Evolutionary conservation across 1,140 invertebrate genomes (phyloP).

Genomic region (Lordiphosa mommai): DNA sequence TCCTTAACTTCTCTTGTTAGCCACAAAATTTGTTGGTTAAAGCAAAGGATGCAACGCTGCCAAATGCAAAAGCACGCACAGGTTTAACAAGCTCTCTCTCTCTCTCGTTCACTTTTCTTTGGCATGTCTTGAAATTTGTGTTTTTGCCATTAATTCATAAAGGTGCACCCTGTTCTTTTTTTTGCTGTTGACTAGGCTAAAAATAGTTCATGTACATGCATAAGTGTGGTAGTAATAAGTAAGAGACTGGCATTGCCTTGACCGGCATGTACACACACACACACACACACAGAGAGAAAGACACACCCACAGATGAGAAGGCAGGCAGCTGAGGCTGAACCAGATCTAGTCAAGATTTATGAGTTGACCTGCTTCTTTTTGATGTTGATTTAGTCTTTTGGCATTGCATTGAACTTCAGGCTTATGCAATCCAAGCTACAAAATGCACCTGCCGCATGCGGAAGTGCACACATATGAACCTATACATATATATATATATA

Average conservation of each 20-base stretch:
- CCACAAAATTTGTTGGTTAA: too few relatives aligned
- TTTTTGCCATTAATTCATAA: conserved; percentile 37
- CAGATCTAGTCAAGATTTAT: conserved; percentile 3
- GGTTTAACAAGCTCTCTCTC: background rate
- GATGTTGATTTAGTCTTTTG: conserved; percentile 31
- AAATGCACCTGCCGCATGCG: conserved; percentile 31
- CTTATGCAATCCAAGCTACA: conserved; percentile 34
- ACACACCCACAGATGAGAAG: background rate
- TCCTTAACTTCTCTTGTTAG: too few relatives aligned
- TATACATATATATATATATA: background rate
- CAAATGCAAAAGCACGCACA: too few relatives aligned
- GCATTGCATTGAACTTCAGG: conserved; percentile 62
- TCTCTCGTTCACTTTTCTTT: background rate
- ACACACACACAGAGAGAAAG: conserved; percentile 11
- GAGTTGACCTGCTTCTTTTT: conserved; percentile 29
- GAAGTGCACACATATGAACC: conserved; percentile 34
- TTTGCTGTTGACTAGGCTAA: conserved; percentile 33
- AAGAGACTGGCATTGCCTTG: conserved; percentile 45
- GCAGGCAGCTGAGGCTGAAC: background rate
- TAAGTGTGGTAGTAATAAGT: background rate
- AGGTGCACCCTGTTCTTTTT: conserved; percentile 12
- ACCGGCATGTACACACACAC: conserved; percentile 45
- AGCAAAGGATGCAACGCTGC: too few relatives aligned
- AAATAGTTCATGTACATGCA: conserved; percentile 18
- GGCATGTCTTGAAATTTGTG: too few relatives aligned